A percentile compares a stretch with the other conserved stretches of the same genome.
phyloP scores from a whole-genome alignment of 2,797 vertebrate species.

The Eulemur mongoz region DNA sequence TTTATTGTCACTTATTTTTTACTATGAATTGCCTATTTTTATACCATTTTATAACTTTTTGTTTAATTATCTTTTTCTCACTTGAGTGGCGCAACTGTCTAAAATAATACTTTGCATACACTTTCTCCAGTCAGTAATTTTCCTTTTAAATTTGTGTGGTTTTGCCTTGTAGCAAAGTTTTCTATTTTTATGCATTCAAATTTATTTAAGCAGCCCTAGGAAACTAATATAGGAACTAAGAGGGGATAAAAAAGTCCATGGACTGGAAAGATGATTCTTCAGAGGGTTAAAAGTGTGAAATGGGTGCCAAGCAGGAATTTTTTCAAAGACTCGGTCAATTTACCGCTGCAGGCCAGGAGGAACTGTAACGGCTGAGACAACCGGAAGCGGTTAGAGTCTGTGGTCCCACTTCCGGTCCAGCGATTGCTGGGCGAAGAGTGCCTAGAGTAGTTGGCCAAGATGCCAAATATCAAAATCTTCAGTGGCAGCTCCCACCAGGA shows the following conservation, averaged over 20 bases:
- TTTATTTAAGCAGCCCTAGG: not conserved
- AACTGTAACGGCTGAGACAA: not conserved
- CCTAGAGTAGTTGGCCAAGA: constrained; percentile 67
- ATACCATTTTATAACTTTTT: constrained; percentile 18
- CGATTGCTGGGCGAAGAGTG: not conserved
- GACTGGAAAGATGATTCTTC: not conserved
- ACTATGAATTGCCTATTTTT: not conserved
- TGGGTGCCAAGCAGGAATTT: not conserved
- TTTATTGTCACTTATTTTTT: not conserved
- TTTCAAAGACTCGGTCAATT: not conserved
- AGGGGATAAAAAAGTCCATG: too few species aligned
- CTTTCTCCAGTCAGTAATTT: not conserved
- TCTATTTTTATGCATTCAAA: not conserved
- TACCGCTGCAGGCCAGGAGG: fast-evolving
- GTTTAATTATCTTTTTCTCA: not conserved
- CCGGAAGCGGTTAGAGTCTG: not conserved
- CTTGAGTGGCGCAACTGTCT: not conserved
- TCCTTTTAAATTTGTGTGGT: not conserved
- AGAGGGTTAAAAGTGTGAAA: not conserved
- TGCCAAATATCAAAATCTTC: constrained; percentile 97
- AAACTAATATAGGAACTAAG: not conserved
- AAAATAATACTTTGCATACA: not conserved
- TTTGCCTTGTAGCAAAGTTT: not conserved
- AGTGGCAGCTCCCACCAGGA: constrained; percentile 95
- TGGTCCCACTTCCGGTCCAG: not conserved